phyloP scores from a whole-genome alignment of 2,113 vertebrate genomes.

The Micronycteris hirsuta region DNA sequence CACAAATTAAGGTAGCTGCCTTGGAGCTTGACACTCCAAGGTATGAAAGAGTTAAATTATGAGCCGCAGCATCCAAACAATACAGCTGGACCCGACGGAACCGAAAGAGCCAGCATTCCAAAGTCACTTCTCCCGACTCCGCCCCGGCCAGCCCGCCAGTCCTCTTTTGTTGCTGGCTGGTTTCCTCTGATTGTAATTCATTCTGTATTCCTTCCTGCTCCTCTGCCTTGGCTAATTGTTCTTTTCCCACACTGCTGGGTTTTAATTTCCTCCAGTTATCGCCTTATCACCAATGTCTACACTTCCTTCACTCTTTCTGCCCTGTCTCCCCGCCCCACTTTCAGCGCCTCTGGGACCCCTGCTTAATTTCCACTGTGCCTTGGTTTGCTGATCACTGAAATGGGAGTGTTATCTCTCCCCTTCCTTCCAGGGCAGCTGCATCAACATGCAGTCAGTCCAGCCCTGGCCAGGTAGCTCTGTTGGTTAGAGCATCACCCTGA shows the following conservation, averaged over 20 bases:
- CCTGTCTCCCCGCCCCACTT: background rate
- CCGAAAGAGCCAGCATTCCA: background rate
- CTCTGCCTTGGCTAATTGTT: slow-evolving; percentile 62
- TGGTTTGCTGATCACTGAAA: background rate
- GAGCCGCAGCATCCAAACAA: background rate
- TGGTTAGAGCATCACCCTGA: no score
- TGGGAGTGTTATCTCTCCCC: background rate
- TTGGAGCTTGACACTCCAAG: background rate
- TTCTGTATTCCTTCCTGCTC: slow-evolving; percentile 71
- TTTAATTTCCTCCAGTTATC: slow-evolving; percentile 61
- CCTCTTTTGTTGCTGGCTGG: slow-evolving; percentile 15
- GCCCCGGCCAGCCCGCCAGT: background rate
- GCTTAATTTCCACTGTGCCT: background rate
- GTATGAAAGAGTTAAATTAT: slow-evolving; percentile 51
- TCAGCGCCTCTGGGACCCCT: background rate
- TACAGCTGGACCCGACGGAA: background rate
- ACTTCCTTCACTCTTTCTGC: slow-evolving; percentile 29
- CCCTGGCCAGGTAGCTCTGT: no score
- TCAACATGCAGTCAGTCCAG: background rate
- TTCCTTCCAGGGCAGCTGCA: background rate
- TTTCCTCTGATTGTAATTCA: slow-evolving; percentile 72
- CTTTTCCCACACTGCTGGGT: slow-evolving; percentile 57
- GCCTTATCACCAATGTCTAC: background rate
- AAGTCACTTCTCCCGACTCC: background rate
- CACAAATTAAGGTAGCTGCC: background rate